Base-by-base conservation (phyloP, 2,797 vertebrate genomes). In the Squalus acanthias region DNA sequence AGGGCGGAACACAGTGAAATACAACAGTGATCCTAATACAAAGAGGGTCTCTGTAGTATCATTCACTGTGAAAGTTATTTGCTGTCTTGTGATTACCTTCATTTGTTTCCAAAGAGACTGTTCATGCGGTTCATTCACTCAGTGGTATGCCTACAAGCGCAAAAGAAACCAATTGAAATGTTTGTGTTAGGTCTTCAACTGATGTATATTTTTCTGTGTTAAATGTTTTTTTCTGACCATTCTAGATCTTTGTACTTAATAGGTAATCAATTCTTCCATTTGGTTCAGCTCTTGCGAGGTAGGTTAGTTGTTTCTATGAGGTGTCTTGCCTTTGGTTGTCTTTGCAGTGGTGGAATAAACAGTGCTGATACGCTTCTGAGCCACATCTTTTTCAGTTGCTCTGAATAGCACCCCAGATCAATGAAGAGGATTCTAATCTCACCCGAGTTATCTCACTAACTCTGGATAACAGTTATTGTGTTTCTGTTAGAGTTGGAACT, bases 31-130 rank as follows among this genome's bases (percentile, higher is more conserved):
- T 93, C 91, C 91, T 93, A 39, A 22, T 69, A 93, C n/a, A 69
- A 67, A 93, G 63, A 5, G 20, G 20, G n/a, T 69, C 65, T 93
- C 91, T 46, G 20, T 67, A 69, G 91, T 46, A 93, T 93, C 91
- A 93, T 93, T 93, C 91, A 93, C 24, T 69, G 65, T 67, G 91
- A 67, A 93, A 46, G 65, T 93, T 93, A 93, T 93, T 67, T 69
- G 65, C 65, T 69, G 65, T 93, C 65, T 69, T 93, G 91, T 39
- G 91, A 93, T 46, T 93, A 46, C 91, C n/a, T 93, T 69, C 63
- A 67, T 67, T 69, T 93, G 91, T 93, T 93, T 93, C 65, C 91
- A 93, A 39, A 39, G 91, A 93, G 91, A 69, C 10, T 93, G n/a
- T 8, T 93, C n/a, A n/a, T 39, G 60, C 33, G 2, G 91, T 46